Evolutionary conservation across 2,113 vertebrate species (phyloP).

Genomic region (Pteropus alecto): DNA sequence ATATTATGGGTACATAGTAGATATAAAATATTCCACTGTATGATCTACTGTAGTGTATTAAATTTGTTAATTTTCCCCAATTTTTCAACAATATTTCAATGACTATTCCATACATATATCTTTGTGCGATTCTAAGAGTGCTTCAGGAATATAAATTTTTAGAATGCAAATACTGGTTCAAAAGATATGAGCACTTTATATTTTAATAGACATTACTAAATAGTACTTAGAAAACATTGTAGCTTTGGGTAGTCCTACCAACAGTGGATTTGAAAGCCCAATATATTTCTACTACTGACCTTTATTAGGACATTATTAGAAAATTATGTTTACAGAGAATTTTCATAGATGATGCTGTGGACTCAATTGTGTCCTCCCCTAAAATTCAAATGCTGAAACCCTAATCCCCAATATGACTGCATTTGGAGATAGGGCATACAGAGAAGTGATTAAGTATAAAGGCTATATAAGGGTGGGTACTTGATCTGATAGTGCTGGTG

Average conservation of each 20-base stretch:
- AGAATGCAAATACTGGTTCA: not conserved
- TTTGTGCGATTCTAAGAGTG: not conserved
- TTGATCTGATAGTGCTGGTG: not conserved
- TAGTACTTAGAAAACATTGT: not conserved
- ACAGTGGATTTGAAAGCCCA: not conserved
- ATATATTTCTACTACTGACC: not conserved
- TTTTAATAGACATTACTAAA: not conserved
- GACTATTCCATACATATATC: not conserved
- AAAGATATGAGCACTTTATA: not conserved
- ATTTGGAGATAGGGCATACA: not conserved
- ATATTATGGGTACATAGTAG: not conserved
- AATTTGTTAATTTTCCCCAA: not conserved
- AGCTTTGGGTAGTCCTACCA: not conserved
- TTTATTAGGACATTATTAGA: not conserved
- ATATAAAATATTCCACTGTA: not conserved
- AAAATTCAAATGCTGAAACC: not conserved
- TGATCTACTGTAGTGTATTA: not conserved
- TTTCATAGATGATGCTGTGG: not conserved
- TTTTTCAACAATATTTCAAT: not conserved
- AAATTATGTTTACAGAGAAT: not conserved
- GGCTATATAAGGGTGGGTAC: fast-evolving
- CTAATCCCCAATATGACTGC: not conserved
- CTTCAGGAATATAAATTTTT: not conserved
- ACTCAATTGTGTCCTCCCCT: not conserved
- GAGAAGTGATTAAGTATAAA: not conserved